Percentiles rank a stretch among this genome's conserved stretches.
Conservation (phyloP, 2,113 vertebrate species). For the Numida meleagris region DNA sequence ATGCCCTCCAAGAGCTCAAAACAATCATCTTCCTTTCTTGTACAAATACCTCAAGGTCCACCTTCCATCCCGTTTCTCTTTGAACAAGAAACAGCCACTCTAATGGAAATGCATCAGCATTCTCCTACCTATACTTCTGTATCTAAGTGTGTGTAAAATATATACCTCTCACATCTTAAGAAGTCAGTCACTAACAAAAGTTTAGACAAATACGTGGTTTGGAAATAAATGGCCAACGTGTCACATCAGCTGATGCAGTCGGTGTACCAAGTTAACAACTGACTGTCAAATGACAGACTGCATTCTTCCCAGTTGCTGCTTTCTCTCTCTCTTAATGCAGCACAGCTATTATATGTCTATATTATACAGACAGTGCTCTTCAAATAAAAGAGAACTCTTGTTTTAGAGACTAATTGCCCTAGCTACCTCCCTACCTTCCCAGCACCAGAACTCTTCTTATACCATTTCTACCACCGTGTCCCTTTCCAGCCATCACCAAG, state of each 20-base stretch:
- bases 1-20: not conserved
- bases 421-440: no score
- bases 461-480: accelerated
- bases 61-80: not conserved
- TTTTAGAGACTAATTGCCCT: not conserved
- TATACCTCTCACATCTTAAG: not conserved
- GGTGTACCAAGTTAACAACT: accelerated
- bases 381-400: not conserved
- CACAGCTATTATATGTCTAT: accelerated
- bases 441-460: not conserved
- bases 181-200: not conserved
- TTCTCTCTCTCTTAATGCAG: not conserved
- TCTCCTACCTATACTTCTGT: accelerated
- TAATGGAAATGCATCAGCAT: not conserved
- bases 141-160: no score
- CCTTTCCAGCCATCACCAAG: not conserved
- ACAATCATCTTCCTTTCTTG: not conserved
- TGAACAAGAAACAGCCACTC: not conserved
- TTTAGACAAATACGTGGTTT: not conserved
- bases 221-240: not conserved
- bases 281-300: not conserved
- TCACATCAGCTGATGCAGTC: not conserved
- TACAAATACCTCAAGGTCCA: not conserved
- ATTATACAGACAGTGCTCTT: accelerated
- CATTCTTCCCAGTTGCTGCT: no score